Conservation (phyloP, 2,113 vertebrate genomes). For the Bolborhynchus lineola region DNA sequence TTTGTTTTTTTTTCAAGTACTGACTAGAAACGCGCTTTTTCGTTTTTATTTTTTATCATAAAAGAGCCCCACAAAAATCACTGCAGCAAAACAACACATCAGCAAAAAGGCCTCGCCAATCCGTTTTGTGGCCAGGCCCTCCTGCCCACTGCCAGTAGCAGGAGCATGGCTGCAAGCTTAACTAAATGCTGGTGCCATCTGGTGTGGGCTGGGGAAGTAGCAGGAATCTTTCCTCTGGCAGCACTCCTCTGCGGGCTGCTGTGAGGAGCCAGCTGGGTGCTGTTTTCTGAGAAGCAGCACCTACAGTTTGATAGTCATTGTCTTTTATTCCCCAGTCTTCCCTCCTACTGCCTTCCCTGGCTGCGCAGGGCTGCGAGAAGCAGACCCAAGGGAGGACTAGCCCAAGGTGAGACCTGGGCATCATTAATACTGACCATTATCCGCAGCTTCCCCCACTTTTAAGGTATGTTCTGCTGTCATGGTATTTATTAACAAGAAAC, state of each 20-base stretch:
- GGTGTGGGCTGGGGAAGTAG: background rate
- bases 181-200: slow-evolving; percentile 57
- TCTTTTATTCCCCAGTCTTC: background rate
- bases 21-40: background rate
- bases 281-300: background rate
- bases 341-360: background rate
- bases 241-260: too few species aligned
- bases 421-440: background rate
- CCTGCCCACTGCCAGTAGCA: background rate
- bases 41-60: background rate
- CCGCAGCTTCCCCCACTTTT: rapidly evolving
- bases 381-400: background rate
- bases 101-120: background rate
- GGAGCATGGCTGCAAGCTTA: background rate
- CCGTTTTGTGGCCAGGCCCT: background rate
- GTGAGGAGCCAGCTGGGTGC: background rate
- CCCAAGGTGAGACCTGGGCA: rapidly evolving
- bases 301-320: rapidly evolving
- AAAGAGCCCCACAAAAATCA: background rate
- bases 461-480: rapidly evolving
- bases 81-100: background rate
- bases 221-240: background rate
- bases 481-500: background rate
- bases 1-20: background rate
- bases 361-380: rapidly evolving